Base-by-base conservation (phyloP, 2,113 vertebrate genomes). In the Chitala chitala region DNA sequence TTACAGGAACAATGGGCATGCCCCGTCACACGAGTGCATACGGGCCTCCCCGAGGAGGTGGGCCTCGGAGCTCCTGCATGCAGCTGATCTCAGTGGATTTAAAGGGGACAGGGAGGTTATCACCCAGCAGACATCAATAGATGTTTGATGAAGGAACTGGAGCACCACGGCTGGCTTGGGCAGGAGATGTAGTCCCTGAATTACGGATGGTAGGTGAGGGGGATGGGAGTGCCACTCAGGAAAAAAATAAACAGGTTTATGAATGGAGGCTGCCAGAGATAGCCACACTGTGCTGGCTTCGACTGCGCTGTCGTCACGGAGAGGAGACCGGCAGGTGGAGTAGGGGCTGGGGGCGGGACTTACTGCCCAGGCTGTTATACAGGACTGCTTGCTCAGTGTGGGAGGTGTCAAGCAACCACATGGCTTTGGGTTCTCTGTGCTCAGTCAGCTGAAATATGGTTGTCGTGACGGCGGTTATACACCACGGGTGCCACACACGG, bases 41-140 rank as follows among this genome's bases (percentile, higher is more conserved):
- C 29, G 42, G 64, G 22, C 64, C 40, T 66, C 40, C 26, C 38
- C 40, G n/a, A 33, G 59, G 59, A 63, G 8, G 31, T 29, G 29
- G n/a, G 58, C 29, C 56, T 13, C 26, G 5, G 29, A 36, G 17
- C 59, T 38, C 31, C 17, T n/a, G 22, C 38, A 46, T n/a, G 46
- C 68, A 36, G 29, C 44, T 20, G 44, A 50, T 69, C 26, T 50
- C 46, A 33, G 46, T 51, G 44, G 48, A 22, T 51, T 69, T 69
- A 73, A 63, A 61, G 22, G 61, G 76, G 78, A 69, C 76, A 74
- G 72, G n/a, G 3, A 33, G 79, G 78, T 79, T 83, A 79, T 78
- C 76, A 26, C 70, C 56, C 61, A 76, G 55, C 76, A 76, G 76
- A 82, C 81, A 82, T 76, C 81, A 79, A 77, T 65, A 80, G 81